A percentile compares a stretch with the other conserved stretches of the same genome.
Evolutionary conservation across 35 echinoderm and acorn worm species (phyloP).

Genomic region (Ophioderma brevispina): DNA sequence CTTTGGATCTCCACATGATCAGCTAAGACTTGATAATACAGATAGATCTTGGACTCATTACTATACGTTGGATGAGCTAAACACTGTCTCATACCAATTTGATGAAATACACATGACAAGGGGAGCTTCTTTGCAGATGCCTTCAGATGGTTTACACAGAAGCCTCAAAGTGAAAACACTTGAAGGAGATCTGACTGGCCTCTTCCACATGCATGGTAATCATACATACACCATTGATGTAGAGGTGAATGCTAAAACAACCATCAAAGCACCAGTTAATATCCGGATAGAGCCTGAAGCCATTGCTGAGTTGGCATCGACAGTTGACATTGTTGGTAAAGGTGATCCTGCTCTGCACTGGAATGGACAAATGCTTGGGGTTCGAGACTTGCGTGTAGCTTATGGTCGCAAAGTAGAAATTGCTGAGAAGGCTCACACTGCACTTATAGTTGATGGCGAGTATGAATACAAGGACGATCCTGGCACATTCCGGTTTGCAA

Average conservation of each 20-base stretch:
- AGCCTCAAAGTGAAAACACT: slow-evolving; percentile 44
- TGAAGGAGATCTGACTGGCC: slow-evolving; percentile 74
- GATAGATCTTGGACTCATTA: slow-evolving; percentile 69
- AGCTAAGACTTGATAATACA: slow-evolving; percentile 63
- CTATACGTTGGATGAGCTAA: slow-evolving; percentile 63
- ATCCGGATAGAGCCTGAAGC: slow-evolving; percentile 73
- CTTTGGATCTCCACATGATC: slow-evolving; percentile 43
- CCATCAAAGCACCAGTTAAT: slow-evolving; percentile 79
- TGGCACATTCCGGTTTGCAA: slow-evolving; percentile 88
- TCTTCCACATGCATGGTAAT: slow-evolving; percentile 68
- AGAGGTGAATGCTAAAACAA: slow-evolving; percentile 54
- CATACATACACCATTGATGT: slow-evolving; percentile 77
- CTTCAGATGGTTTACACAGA: slow-evolving; percentile 13
- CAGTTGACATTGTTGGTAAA: slow-evolving; percentile 78
- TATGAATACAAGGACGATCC: slow-evolving; percentile 71
- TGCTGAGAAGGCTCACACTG: slow-evolving; percentile 71
- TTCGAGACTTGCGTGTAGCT: slow-evolving; percentile 71
- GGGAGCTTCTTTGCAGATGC: slow-evolving; percentile 70
- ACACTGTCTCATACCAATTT: slow-evolving; percentile 43
- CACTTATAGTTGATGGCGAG: slow-evolving; percentile 65
- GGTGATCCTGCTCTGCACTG: slow-evolving; percentile 74
- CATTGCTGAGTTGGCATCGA: slow-evolving; percentile 69
- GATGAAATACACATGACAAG: slow-evolving; percentile 78
- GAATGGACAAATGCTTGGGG: slow-evolving; percentile 82
- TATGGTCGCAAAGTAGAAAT: slow-evolving; percentile 54